Evolutionary conservation across 2,113 vertebrate genomes (phyloP), one percentile per base, ranked within the genome.

Genomic region (Scomber colias): DNA sequence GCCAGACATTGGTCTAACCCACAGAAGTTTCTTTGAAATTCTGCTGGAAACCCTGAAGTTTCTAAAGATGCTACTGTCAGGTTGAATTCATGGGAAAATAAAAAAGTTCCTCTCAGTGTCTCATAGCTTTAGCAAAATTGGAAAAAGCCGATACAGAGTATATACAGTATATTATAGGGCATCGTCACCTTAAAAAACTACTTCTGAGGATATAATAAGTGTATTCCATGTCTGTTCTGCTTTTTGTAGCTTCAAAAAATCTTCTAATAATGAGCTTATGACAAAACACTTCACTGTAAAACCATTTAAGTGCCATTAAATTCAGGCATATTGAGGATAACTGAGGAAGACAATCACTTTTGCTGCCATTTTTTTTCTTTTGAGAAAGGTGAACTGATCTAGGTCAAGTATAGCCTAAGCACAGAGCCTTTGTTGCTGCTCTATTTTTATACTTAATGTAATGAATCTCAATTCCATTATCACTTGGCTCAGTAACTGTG

Each of bases 371-470:
- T 79, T 64, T 87, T 86, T 77, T 80, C 51, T 72, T 69, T 27
- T 71, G 48, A 56, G 49, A 71, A 84, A 83, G 77, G 62, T 85
- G 79, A 91, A 48, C 51, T 78, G 75, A 89, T 89, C 35, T 93
- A 74, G 89, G 88, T 86, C 85, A 87, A 75, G 60, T 62, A 10
- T 65, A 54, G 75, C 71, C 75, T 53, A 55, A 84, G 63, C 30
- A 62, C 54, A 73, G 35, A 71, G 48, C 31, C 79, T 77, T 79
- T 77, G 62, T 63, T 48, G 59, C 57, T 60, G 61, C 72, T 69
- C 77, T 87, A 77, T 87, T 86, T 91, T 86, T 87, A 71, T 53
- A 60, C 54, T 50, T 51, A 56, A 61, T 67, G 50, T 51, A 79
- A 81, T 89, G 59, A 79, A 68, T 65, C 53, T 71, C 21, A 15